Evolutionary conservation across 2,888 invertebrate genomes (phyloP), one percentile per base, ranked within the genome.

Genomic region (Drosophila prostipennis): DNA sequence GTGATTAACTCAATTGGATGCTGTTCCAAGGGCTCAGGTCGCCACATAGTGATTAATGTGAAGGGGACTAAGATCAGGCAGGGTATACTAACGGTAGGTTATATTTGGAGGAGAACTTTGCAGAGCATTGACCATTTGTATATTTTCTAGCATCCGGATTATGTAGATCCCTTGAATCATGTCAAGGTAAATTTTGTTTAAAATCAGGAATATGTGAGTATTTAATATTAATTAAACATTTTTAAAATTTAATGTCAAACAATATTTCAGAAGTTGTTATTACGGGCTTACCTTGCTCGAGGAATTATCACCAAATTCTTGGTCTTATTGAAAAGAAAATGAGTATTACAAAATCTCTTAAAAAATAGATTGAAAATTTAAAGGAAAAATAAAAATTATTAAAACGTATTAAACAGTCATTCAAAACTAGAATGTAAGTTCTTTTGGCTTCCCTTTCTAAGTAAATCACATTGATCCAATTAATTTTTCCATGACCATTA

Each of bases 1-100:
- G 54, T 85, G 0, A 40, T 82, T 13, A 77, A 72, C 51, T 79
- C 86, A n/a, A 46, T 87, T 3, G 63, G 55, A 0, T 79, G 19
- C 32, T 73, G 74, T 32, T 36, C 43, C 23, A 85, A 75, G n/a
- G 11, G 8, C 6, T 0, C 55, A 3, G 56, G 45, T 13, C 55
- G 76, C 2, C 11, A 52, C 1, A n/a, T 87, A 19, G 10, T 60
- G 3, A 40, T 82, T 0, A 78, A 80, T 56, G 74, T 77, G 6
- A 48, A 68, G 29, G 67, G 55, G 6, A 78, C 76, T 0, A 78
- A 52, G 54, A 81, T 87, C 26, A 39, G 16, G 1, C 16, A 16
- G 2, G 13, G n/a, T 11, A 37, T 86, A 14, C 54, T 82, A 2
- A 37, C 26, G 53, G 82, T 86, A 23, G 8, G 73, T 65, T 23